Conservation (phyloP, 2,888 invertebrate genomes). For the Tanytarsus gracilentus region DNA sequence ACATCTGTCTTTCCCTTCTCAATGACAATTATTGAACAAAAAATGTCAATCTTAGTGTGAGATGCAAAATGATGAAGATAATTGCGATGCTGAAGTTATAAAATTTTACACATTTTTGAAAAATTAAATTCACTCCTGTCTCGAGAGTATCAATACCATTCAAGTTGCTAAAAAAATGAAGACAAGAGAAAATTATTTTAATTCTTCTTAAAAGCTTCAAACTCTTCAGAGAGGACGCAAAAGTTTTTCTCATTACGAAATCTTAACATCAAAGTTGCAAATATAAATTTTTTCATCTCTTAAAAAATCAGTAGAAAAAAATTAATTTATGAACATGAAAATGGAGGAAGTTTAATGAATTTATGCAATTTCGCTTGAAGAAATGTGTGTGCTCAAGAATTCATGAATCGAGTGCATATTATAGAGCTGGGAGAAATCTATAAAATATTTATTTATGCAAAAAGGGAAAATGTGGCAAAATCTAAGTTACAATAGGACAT, state of each 20-base stretch:
- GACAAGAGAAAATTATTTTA: neutral
- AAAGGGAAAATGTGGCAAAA: neutral
- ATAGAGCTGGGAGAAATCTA: neutral
- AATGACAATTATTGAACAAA: constrained; percentile 7
- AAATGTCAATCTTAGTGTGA: constrained; percentile 6
- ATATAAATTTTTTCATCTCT: neutral
- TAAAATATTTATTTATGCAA: constrained; percentile 19
- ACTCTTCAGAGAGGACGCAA: neutral
- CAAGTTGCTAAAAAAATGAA: no score
- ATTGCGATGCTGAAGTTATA: neutral
- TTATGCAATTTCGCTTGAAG: neutral
- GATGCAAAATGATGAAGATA: neutral
- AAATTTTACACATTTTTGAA: neutral
- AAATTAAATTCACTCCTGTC: neutral
- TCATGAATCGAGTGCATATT: no score
- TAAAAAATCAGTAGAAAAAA: neutral
- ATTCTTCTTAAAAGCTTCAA: neutral
- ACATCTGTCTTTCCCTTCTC: neutral
- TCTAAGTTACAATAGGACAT: neutral
- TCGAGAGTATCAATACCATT: neutral
- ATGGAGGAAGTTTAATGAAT: neutral
- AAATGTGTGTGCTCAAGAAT: no score
- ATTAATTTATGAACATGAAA: constrained; percentile 4
- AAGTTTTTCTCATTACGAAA: constrained; percentile 1
- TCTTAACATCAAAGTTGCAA: constrained; percentile 6